These are phyloP conservation scores for Calephelis nemesis DNA, from an alignment of 1,140 invertebrate genomes.

Conservation along the genomic window DNA sequence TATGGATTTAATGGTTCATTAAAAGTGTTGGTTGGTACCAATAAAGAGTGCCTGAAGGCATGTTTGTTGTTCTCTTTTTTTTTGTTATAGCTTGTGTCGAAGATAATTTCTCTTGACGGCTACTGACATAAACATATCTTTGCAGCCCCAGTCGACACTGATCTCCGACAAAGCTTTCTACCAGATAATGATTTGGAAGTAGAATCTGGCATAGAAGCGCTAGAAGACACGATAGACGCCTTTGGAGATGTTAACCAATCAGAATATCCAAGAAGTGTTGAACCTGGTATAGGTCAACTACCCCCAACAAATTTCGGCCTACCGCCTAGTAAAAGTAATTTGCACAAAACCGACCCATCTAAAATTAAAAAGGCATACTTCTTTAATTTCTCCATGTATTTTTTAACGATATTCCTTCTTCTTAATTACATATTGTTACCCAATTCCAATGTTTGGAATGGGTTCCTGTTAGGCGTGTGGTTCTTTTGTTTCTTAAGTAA, in stretches of 20 bases:
- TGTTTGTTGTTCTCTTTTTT: too few relatives aligned
- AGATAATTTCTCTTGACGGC: too few relatives aligned
- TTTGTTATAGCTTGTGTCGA: too few relatives aligned
- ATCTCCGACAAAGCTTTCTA: slow-evolving; percentile 46
- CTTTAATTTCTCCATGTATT: slow-evolving; percentile 62
- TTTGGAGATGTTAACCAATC: slow-evolving; percentile 48
- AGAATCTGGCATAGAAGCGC: slow-evolving; percentile 74
- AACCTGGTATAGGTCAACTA: slow-evolving; percentile 28
- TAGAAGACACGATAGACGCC: slow-evolving; percentile 68
- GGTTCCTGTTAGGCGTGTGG: slow-evolving; percentile 73
- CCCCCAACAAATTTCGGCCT: slow-evolving; percentile 48
- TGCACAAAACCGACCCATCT: slow-evolving; percentile 31
- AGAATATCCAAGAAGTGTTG: slow-evolving; percentile 27
- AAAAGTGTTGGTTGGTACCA: too few relatives aligned
- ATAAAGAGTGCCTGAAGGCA: too few relatives aligned
- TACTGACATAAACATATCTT: neutral
- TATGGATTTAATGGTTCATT: too few relatives aligned
- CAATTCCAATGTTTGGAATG: slow-evolving; percentile 64
- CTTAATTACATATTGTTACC: slow-evolving; percentile 62
- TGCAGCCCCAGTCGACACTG: slow-evolving; percentile 47
- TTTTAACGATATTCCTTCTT: slow-evolving; percentile 60
- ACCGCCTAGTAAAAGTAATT: slow-evolving; percentile 56
- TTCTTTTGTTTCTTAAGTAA: slow-evolving; percentile 57
- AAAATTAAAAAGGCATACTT: slow-evolving; percentile 49
- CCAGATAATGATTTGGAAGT: slow-evolving; percentile 65